Evolutionary conservation across 1,140 invertebrate genomes (phyloP), one percentile per base, ranked within the genome.

Genomic region (Polypedilum pembai): DNA sequence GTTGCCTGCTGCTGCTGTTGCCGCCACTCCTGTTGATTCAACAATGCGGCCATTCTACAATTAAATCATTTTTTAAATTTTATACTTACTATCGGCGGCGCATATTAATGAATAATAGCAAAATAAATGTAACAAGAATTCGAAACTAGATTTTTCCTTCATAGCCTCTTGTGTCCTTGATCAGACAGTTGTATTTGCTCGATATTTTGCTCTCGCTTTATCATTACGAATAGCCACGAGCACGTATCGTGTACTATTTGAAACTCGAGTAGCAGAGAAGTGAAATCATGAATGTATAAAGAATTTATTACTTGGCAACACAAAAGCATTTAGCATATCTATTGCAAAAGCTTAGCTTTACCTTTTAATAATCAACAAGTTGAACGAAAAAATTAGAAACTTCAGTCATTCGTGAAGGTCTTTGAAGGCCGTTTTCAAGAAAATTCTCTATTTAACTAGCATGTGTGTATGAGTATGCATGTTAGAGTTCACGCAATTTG

Each of bases 111-210:
- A 56, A 56, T 56, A 33, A 33, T 33, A 33, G 24, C 24, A 5
- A 33, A 33, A 33, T 33, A 33, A 33, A n/a, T 56, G 45, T 56
- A 56, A 56, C 45, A 56, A 56, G 45, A 56, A 56, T 56, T 56
- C n/a, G 12, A 56, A 56, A 56, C 45, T 56, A 56, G 45, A 56
- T 56, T 56, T 56, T 45, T 56, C 45, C 45, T 56, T 56, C 45
- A 56, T 12, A 56, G 45, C 45, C 4, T 56, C 45, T 56, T 56
- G n/a, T 12, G 45, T 56, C 45, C 45, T 56, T 56, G 45, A 56
- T 56, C 12, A 15, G 45, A n/a, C 45, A 12, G 8, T 56, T 12
- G 10, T 15, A 56, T n/a, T n/a, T 56, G 45, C 45, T 56, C 45
- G 45, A 56, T n/a, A n/a, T 56, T 56, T 56, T 56, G 12, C n/a